Conservation (phyloP, 2,113 vertebrate species). For the Litocranius walleri region DNA sequence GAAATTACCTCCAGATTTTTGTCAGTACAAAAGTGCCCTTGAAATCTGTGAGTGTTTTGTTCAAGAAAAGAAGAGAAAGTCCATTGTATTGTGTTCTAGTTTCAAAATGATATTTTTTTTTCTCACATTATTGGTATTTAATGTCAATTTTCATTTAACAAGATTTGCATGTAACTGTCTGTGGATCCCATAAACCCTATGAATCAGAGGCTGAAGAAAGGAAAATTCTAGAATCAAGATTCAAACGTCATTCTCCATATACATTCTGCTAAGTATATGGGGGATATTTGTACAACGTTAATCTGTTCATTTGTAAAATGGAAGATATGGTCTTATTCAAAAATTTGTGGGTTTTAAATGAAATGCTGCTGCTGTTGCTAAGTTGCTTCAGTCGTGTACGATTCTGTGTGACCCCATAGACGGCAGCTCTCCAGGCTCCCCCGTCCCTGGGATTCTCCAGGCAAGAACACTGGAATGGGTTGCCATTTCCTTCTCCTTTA, state of each 20-base stretch:
- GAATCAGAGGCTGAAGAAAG: background rate
- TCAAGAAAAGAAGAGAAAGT: background rate
- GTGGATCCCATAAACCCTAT: background rate
- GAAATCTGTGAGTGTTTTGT: slow-evolving; percentile 44
- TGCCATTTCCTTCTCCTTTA: background rate
- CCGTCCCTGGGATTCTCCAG: background rate
- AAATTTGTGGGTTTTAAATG: background rate
- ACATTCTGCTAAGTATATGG: background rate
- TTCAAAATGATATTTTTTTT: slow-evolving; percentile 1
- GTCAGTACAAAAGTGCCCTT: background rate
- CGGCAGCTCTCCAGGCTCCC: background rate
- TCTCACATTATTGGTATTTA: background rate
- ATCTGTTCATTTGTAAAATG: background rate
- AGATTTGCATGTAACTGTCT: background rate
- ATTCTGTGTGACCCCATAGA: background rate
- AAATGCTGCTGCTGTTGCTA: background rate
- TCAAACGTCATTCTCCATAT: background rate
- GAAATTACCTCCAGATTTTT: background rate
- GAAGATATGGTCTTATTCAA: background rate
- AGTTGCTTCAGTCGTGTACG: fast-evolving
- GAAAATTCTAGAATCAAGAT: background rate
- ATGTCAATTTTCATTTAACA: background rate
- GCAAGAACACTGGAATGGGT: background rate
- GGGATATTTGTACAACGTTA: background rate
- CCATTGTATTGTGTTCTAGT: background rate